These are phyloP conservation scores for Drosophila mayri DNA, from an alignment of 1,140 invertebrate species.

Conservation along the genomic window DNA sequence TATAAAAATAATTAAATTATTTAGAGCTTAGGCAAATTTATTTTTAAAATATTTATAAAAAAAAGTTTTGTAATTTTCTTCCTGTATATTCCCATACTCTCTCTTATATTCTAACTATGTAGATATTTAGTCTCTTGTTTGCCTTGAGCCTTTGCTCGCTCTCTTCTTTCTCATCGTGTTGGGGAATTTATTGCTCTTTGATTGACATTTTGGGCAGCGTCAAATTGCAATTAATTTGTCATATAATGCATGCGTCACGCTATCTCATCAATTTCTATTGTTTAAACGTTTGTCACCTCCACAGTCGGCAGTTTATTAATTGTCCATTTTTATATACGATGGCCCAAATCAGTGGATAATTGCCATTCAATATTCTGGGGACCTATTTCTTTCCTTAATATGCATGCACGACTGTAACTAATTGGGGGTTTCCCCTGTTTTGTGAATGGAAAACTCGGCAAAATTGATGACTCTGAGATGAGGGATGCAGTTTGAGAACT, in stretches of 20 bases:
- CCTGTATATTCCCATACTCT: constrained; percentile 6
- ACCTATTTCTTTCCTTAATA: constrained; percentile 65
- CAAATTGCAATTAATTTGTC: constrained; percentile 74
- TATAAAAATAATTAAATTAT: too few species aligned
- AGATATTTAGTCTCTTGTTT: constrained; percentile 33
- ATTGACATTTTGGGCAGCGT: constrained; percentile 71
- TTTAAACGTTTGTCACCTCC: constrained; percentile 78
- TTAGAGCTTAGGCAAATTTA: too few species aligned
- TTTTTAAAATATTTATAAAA: too few species aligned
- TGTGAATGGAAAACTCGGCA: background rate
- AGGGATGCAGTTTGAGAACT: constrained; percentile 25
- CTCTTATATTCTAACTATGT: constrained; percentile 9
- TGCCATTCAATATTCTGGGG: constrained; percentile 44
- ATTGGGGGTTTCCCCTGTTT: constrained; percentile 29
- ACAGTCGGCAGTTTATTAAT: constrained; percentile 71
- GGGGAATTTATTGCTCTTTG: constrained; percentile 75
- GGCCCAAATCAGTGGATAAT: constrained; percentile 46
- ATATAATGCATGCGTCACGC: constrained; percentile 81
- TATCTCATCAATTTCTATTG: constrained; percentile 82
- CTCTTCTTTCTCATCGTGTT: constrained; percentile 24
- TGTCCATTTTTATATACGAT: constrained; percentile 63
- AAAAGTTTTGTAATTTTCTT: too few species aligned
- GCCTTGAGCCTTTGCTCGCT: constrained; percentile 8
- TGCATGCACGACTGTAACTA: constrained; percentile 43
- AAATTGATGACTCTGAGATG: constrained; percentile 4